Conservation (phyloP, 2,797 vertebrate genomes). For the Halcyon leucocephala region DNA sequence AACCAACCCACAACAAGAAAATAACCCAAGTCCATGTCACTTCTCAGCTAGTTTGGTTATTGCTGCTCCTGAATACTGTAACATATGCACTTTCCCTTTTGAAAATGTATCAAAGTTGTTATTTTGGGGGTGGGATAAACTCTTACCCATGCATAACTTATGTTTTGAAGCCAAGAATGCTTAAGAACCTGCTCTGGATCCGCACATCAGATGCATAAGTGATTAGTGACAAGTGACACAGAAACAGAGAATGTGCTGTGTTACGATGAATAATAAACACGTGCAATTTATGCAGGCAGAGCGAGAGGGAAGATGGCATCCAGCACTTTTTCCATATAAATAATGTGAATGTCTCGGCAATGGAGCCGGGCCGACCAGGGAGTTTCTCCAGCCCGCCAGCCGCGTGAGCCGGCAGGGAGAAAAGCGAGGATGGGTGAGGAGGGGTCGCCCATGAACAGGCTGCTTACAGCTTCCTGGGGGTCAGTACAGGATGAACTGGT, state of each 20-base stretch:
- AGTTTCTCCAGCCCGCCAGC: constrained; percentile 22
- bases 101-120: constrained; percentile 76
- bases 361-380: neutral
- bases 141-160: constrained; percentile 76
- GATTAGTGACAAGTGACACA: constrained; percentile 82
- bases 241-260: constrained; percentile 77
- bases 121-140: constrained; percentile 76
- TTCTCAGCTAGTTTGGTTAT: constrained; percentile 78
- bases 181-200: constrained; percentile 70
- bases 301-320: constrained; percentile 37
- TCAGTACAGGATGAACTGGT: rapidly evolving
- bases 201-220: constrained; percentile 77
- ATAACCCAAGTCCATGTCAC: constrained; percentile 76
- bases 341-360: constrained; percentile 31
- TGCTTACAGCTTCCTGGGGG: neutral
- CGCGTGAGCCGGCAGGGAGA: rapidly evolving
- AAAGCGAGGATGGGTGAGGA: rapidly evolving
- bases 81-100: constrained; percentile 78
- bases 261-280: constrained; percentile 76
- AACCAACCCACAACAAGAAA: neutral
- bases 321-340: constrained; percentile 60
- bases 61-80: constrained; percentile 72
- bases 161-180: constrained; percentile 74
- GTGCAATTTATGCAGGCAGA: constrained; percentile 63
- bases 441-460: neutral